Percentiles rank a stretch among this genome's conserved stretches.
These are phyloP conservation scores for Leiothrix lutea DNA, from an alignment of 2,113 vertebrate species.

Conservation along the genomic window DNA sequence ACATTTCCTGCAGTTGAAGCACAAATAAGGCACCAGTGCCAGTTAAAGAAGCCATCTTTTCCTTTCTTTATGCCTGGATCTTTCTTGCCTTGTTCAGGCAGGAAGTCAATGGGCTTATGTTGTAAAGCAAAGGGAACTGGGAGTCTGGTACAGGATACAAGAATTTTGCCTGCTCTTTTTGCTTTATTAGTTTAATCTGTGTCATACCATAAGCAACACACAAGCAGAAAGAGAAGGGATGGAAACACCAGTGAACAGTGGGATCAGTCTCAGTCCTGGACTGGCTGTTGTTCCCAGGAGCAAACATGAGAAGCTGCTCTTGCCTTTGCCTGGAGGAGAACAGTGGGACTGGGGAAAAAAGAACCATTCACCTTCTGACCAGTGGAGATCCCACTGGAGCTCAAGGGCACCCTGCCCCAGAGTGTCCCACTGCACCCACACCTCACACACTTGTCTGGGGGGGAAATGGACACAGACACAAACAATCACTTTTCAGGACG, in stretches of 20 bases:
- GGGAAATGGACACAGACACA: not conserved
- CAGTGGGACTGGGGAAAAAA: not conserved
- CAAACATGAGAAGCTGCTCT: not conserved
- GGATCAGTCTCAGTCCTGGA: not conserved
- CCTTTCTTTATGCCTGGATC: not conserved
- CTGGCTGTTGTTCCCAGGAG: not conserved
- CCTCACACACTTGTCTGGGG: fast-evolving
- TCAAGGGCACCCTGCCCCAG: not conserved
- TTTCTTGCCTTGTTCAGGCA: not conserved
- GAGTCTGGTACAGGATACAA: not conserved
- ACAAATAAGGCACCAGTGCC: not conserved
- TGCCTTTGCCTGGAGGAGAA: not conserved
- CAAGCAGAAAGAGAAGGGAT: not conserved
- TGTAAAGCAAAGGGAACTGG: not conserved
- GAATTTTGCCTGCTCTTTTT: not conserved
- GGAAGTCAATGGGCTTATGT: not conserved
- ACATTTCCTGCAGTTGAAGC: not conserved
- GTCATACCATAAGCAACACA: not conserved
- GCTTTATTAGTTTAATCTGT: not conserved
- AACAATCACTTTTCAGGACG: fast-evolving
- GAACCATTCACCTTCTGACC: not conserved
- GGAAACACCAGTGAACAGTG: fast-evolving
- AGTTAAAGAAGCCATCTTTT: not conserved
- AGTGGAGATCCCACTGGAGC: not conserved
- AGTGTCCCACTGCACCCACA: not conserved